Evolutionary conservation across 2,888 invertebrate species (phyloP), one percentile per base, ranked within the genome.

Genomic region (Chloromyia formosa): DNA sequence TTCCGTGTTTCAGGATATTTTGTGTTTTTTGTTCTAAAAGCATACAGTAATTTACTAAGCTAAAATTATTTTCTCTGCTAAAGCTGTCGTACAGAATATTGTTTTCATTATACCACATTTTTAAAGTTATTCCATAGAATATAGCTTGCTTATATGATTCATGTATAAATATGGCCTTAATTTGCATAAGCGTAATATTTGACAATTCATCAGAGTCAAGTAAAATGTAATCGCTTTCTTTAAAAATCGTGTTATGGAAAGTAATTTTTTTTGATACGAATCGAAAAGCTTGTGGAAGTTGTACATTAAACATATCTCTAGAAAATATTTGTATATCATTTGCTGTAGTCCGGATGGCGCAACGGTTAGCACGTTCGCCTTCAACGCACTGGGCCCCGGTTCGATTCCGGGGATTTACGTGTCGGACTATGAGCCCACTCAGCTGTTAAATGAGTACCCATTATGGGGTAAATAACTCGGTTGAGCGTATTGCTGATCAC

Each of bases 101-200:
- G 10, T 49, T 49, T 49, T 49, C 49, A 12, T 49, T 49, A n/a
- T 49, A 49, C 3, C 49, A 49, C 49, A 49, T 49, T n/a, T 49
- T 49, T 49, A 49, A 49, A 49, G 49, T 49, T n/a, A n/a, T 49
- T n/a, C 49, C 49, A 49, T 49, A 49, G 10, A n/a, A 49, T 49
- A 49, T 49, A 3, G 49, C 49, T 49, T 49, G 3, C 16, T 49
- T 12, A 12, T 49, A 49, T 49, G 49, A 49, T 49, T 49, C 49
- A 49, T 49, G 49, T 49, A 49, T 49, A 49, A 49, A 49, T 7
- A n/a, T 49, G 1, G 49, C 49, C 16, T 49, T 49, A 49, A 49
- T 49, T 49, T n/a, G 16, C 12, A 49, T 12, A 49, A 49, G 16
- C 10, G 14, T 49, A n/a, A 12, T 49, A 49, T 49, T 49, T 49